Conservation (phyloP, 1,140 invertebrate genomes). For the Meloidogyne hapla region DNA sequence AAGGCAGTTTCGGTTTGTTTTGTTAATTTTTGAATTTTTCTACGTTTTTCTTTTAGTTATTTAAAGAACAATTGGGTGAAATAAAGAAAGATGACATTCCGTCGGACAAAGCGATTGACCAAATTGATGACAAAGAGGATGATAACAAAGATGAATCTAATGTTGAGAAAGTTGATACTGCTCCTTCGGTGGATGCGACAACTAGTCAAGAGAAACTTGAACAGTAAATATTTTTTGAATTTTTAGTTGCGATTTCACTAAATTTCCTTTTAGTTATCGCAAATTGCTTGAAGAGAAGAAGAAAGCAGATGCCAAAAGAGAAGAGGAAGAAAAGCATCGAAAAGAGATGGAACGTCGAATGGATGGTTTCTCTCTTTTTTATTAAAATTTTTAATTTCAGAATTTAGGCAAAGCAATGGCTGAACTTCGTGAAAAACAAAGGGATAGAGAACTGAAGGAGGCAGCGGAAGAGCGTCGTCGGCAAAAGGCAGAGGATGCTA, state of each 20-base stretch:
- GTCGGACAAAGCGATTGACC: not conserved
- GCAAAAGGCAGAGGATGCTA: slow-evolving; percentile 35
- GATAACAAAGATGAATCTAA: not conserved
- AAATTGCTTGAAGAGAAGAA: slow-evolving; percentile 32
- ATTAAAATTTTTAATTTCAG: not conserved
- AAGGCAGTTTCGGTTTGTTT: slow-evolving; percentile 27
- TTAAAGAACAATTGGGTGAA: slow-evolving; percentile 31
- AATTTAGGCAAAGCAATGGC: slow-evolving; percentile 31
- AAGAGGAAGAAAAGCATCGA: slow-evolving; percentile 33
- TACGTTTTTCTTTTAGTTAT: slow-evolving; percentile 36
- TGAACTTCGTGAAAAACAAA: slow-evolving; percentile 35
- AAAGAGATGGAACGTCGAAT: slow-evolving; percentile 34
- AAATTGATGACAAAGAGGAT: no score
- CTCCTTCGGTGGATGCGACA: not conserved
- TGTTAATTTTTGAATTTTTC: slow-evolving; percentile 11
- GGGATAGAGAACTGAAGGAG: slow-evolving; percentile 32
- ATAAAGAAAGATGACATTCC: not conserved
- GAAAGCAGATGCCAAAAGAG: slow-evolving; percentile 32
- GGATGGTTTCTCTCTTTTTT: slow-evolving; percentile 24
- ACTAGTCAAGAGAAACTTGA: slow-evolving; percentile 25
- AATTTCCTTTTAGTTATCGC: slow-evolving; percentile 32
- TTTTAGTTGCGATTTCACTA: not conserved
- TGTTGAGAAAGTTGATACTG: not conserved
- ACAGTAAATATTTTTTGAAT: not conserved
- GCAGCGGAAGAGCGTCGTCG: slow-evolving; percentile 32